phyloP scores from a whole-genome alignment of 2,797 vertebrate genomes.

The Spea hammondii region DNA sequence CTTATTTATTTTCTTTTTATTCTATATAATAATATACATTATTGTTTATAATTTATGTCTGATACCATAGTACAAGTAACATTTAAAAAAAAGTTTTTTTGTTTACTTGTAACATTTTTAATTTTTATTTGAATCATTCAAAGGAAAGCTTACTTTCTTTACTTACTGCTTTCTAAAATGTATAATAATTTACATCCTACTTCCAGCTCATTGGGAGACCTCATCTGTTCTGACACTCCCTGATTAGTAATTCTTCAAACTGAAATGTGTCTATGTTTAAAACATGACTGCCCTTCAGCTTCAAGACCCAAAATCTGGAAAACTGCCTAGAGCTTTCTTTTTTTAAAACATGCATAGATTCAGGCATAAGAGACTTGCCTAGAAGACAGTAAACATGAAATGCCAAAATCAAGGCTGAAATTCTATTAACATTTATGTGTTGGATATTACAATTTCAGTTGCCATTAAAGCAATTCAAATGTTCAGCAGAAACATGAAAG shows the following conservation, averaged over 20 bases:
- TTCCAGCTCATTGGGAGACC: neutral
- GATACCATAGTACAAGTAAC: no score
- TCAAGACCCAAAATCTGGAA: conserved; percentile 23
- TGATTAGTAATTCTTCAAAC: conserved; percentile 21
- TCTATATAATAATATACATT: no score
- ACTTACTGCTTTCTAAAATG: no score
- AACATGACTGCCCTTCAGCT: conserved; percentile 30
- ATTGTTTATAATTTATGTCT: no score
- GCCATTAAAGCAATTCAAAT: conserved; percentile 35
- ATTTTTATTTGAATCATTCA: no score
- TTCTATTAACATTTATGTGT: conserved; percentile 27
- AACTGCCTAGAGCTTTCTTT: conserved; percentile 25
- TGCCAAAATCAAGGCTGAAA: neutral
- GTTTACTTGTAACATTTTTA: no score
- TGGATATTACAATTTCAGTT: conserved; percentile 23
- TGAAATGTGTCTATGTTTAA: conserved; percentile 39
- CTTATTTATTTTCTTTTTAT: no score
- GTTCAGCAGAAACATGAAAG: conserved; percentile 27
- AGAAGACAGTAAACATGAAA: conserved; percentile 11
- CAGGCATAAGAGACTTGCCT: conserved; percentile 2
- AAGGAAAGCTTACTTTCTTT: no score
- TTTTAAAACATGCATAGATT: neutral
- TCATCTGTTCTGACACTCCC: conserved; percentile 18
- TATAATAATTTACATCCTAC: neutral
- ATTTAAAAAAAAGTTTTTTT: no score